Evolutionary conservation across 2,888 invertebrate genomes (phyloP).

Genomic region (Drosophila lacicola): DNA sequence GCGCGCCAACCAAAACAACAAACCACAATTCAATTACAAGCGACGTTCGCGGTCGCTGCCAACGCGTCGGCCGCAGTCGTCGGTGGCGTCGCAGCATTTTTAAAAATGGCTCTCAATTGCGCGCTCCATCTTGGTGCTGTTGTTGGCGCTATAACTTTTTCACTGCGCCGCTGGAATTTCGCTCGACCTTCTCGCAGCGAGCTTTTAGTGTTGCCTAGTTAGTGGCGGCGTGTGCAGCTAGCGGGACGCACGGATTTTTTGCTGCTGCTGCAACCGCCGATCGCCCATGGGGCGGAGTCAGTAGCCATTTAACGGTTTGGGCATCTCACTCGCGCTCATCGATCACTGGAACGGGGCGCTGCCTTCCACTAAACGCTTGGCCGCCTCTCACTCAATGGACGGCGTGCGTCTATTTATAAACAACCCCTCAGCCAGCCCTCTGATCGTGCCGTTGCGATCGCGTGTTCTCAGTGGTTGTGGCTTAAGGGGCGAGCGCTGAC

Average conservation of each 20-base stretch:
- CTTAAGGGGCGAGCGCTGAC: slow-evolving; percentile 1
- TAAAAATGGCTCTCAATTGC: slow-evolving; percentile 51
- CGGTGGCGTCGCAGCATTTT: slow-evolving; percentile 28
- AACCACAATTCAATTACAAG: slow-evolving; percentile 83
- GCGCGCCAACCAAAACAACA: slow-evolving; percentile 81
- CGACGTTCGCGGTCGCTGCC: slow-evolving; percentile 67
- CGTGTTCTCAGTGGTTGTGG: slow-evolving; percentile 26
- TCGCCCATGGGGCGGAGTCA: slow-evolving; percentile 44
- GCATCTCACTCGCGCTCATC: slow-evolving; percentile 15
- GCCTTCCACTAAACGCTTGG: slow-evolving; percentile 47
- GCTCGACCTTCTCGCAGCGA: background rate
- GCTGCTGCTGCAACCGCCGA: slow-evolving; percentile 2
- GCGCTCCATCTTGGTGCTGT: slow-evolving; percentile 6
- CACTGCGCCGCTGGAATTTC: slow-evolving; percentile 49
- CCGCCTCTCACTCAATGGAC: slow-evolving; percentile 26
- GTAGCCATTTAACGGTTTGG: background rate
- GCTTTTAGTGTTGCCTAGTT: slow-evolving; percentile 64
- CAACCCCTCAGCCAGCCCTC: slow-evolving; percentile 57
- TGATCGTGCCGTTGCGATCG: slow-evolving; percentile 38
- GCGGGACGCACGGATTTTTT: slow-evolving; percentile 16
- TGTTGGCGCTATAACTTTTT: slow-evolving; percentile 11
- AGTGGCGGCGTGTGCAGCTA: slow-evolving; percentile 54
- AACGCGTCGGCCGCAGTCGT: slow-evolving; percentile 20
- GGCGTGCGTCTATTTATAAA: slow-evolving; percentile 63
- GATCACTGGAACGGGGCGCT: slow-evolving; percentile 6